Conservation (phyloP, 1,140 invertebrate genomes). For the Myzus persicae region DNA sequence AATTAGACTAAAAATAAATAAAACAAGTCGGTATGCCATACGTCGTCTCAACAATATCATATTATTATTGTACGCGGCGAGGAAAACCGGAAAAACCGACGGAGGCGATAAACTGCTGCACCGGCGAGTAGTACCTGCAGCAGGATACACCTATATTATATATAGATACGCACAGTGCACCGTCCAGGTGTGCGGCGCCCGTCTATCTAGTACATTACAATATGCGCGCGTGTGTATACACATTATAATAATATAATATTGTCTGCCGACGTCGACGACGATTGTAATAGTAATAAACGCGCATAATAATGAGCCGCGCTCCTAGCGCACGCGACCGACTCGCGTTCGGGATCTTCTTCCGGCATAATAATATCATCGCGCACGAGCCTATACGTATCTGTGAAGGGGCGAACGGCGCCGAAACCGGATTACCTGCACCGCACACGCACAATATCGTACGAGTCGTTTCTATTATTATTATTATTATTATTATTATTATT, state of each 20-base stretch:
- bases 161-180: background rate
- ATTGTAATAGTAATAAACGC: background rate
- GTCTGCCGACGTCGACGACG: background rate
- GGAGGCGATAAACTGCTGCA: background rate
- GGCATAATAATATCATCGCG: background rate
- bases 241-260: conserved; percentile 12
- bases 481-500: background rate
- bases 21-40: background rate
- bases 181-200: background rate
- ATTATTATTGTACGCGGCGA: background rate
- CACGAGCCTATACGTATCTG: background rate
- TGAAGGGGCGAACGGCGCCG: background rate
- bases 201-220: background rate
- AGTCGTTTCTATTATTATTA: background rate
- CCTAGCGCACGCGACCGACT: conserved; percentile 1
- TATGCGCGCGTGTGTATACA: background rate
- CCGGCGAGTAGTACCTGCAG: background rate
- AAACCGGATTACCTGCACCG: conserved; percentile 21
- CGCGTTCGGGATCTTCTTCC: background rate
- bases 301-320: conserved; percentile 5
- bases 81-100: background rate
- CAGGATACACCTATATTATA: background rate
- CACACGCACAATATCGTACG: background rate
- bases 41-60: background rate
- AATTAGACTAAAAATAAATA: background rate